Percentiles rank a stretch among this genome's conserved stretches.
phyloP scores from a whole-genome alignment of 2,888 invertebrate genomes.

The Dichetophora obliterata region DNA sequence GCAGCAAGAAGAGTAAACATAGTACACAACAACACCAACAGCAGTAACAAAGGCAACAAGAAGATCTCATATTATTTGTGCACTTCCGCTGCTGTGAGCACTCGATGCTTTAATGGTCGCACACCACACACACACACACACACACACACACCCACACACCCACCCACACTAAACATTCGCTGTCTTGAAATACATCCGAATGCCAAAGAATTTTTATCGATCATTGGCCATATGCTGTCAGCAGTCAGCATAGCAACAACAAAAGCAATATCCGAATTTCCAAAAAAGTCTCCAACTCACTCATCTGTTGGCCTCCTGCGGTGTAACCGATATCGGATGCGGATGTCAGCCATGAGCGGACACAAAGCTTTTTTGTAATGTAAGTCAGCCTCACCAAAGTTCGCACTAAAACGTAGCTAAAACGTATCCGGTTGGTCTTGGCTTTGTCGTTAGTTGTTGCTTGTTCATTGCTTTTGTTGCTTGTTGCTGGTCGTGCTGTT shows the following conservation, averaged over 20 bases:
- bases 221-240: conserved; percentile 27
- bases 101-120: conserved; percentile 38
- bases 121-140: conserved; percentile 20
- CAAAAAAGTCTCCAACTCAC: background rate
- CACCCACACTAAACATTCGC: conserved; percentile 14
- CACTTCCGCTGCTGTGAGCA: conserved; percentile 18
- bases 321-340: background rate
- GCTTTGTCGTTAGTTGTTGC: background rate
- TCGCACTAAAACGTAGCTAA: background rate
- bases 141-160: conserved; percentile 8
- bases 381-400: background rate
- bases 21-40: background rate
- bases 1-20: background rate
- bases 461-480: too few species aligned
- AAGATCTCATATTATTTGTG: conserved; percentile 6
- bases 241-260: background rate
- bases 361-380: conserved; percentile 9
- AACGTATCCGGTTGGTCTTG: background rate
- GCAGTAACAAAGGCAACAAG: background rate
- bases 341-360: conserved; percentile 1
- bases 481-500: background rate
- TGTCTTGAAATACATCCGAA: conserved; percentile 24
- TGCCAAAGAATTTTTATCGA: conserved; percentile 30
- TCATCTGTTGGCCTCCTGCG: background rate
- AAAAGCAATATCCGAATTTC: background rate